phyloP scores from a whole-genome alignment of 2,113 vertebrate genomes.

The Sarotherodon lohbergeri region DNA sequence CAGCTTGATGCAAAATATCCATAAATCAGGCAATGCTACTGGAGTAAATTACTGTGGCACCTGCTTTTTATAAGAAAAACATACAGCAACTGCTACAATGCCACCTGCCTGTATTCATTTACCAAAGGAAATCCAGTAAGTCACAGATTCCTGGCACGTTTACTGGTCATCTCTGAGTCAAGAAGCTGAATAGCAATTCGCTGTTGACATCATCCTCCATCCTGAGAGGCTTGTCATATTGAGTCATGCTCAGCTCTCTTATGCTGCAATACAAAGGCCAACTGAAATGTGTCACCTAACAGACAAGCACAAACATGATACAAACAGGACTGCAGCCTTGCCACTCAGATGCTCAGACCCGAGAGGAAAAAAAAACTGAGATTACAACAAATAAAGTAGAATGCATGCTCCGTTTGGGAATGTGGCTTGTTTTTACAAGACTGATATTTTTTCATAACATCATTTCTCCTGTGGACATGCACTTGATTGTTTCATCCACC shows the following conservation, averaged over 20 bases:
- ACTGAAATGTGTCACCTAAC: slow-evolving; percentile 22
- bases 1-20: background rate
- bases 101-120: background rate
- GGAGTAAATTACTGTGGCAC: background rate
- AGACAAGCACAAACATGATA: background rate
- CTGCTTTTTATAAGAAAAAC: background rate
- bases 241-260: slow-evolving; percentile 22
- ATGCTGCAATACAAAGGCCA: slow-evolving; percentile 1
- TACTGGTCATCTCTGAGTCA: background rate
- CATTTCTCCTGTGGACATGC: background rate
- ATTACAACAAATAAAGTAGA: background rate
- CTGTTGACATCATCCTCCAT: slow-evolving; percentile 25
- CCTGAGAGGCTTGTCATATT: slow-evolving; percentile 22
- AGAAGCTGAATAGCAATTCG: background rate
- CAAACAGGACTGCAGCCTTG: background rate
- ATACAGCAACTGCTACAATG: background rate
- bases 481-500: background rate
- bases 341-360: background rate
- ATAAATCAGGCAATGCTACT: background rate
- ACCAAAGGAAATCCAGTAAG: background rate
- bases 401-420: background rate
- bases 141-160: slow-evolving; percentile 9
- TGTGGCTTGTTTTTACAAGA: background rate
- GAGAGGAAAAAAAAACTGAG: background rate
- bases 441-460: background rate